Evolutionary conservation across 2,888 invertebrate genomes (phyloP).

Genomic region (Nasonovia ribisnigri): DNA sequence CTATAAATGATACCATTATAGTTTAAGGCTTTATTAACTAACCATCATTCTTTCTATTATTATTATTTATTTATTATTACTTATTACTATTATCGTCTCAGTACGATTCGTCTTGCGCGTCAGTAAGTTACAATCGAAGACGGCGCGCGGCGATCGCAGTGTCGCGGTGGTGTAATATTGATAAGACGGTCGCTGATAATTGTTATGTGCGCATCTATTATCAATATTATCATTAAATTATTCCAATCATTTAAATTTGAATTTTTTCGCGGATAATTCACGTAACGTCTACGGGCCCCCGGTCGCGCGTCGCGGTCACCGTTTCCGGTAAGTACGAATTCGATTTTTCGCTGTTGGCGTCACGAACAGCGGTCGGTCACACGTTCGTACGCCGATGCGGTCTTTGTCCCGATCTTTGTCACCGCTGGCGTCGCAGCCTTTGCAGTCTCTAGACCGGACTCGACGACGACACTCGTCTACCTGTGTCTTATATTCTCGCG

Average conservation of each 20-base stretch:
- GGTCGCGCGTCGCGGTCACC: not conserved
- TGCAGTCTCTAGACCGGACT: not conserved
- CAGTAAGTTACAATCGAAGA: not conserved
- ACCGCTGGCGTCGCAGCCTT: not conserved
- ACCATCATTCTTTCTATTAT: too few relatives aligned
- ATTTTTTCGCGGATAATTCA: conserved; percentile 55
- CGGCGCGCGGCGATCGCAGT: not conserved
- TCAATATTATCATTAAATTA: conserved; percentile 53
- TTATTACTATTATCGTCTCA: not conserved
- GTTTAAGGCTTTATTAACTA: too few relatives aligned
- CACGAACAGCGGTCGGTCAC: not conserved
- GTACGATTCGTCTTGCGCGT: not conserved
- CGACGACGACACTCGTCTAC: not conserved
- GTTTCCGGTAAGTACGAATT: not conserved
- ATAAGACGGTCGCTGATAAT: conserved; percentile 34
- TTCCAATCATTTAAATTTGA: conserved; percentile 57
- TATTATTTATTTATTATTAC: not conserved
- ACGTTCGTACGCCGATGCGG: not conserved
- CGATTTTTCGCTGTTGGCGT: not conserved
- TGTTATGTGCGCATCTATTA: conserved; percentile 44
- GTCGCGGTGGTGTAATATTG: conserved; percentile 3
- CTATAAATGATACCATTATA: too few relatives aligned
- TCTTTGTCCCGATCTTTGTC: not conserved
- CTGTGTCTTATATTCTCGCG: not conserved
- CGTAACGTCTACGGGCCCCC: not conserved